Conservation (phyloP, 2,113 vertebrate genomes). For the Planiliza haematocheilus region DNA sequence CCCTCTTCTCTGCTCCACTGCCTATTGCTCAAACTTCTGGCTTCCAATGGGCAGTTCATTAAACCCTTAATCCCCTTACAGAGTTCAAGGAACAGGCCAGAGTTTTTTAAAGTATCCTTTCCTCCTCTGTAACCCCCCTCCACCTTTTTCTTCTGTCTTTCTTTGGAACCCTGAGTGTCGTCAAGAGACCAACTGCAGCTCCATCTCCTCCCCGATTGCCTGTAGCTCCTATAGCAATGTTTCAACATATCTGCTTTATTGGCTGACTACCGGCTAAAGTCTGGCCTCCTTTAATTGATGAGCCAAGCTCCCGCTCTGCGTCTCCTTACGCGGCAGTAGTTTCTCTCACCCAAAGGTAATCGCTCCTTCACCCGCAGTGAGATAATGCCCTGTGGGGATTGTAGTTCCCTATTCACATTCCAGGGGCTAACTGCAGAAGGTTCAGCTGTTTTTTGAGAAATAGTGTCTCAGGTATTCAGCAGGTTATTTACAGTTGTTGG, state of each 20-base stretch:
- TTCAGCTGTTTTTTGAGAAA: constrained; percentile 18
- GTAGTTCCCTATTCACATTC: constrained; percentile 53
- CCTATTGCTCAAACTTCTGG: constrained; percentile 60
- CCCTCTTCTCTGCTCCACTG: constrained; percentile 38
- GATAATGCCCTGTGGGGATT: constrained; percentile 54
- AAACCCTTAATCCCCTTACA: constrained; percentile 73
- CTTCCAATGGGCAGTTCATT: constrained; percentile 68
- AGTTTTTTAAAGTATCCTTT: constrained; percentile 58
- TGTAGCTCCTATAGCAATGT: constrained; percentile 13
- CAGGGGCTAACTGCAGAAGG: constrained; percentile 3
- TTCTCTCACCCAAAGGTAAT: constrained; percentile 52
- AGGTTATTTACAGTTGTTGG: neutral
- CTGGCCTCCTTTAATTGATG: constrained; percentile 56
- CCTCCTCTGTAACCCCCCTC: constrained; percentile 21
- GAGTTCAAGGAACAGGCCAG: constrained; percentile 56
- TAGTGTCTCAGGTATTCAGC: neutral
- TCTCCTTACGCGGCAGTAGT: constrained; percentile 39
- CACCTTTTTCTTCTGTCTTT: neutral
- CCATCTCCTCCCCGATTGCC: constrained; percentile 24
- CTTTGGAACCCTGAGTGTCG: constrained; percentile 18
- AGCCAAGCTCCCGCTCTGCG: constrained; percentile 48
- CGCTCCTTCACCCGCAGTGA: constrained; percentile 40
- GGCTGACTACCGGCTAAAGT: constrained; percentile 32
- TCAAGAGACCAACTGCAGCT: constrained; percentile 34
- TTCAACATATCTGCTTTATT: constrained; percentile 48